These are phyloP conservation scores for Drosophila testacea DNA, from an alignment of 2,888 invertebrate species.

Conservation along the genomic window DNA sequence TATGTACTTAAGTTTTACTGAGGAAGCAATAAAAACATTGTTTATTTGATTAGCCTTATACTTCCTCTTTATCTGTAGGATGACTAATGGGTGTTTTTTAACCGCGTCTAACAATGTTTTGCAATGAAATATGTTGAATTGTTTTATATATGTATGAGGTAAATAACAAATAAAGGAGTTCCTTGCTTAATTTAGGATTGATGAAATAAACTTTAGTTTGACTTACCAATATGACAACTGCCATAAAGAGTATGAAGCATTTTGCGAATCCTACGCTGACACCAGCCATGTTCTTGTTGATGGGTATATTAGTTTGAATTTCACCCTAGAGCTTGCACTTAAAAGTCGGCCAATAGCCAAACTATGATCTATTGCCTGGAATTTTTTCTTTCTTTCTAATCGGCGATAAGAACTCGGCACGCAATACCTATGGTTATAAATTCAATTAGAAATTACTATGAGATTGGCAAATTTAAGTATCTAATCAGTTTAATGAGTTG, in stretches of 20 bases:
- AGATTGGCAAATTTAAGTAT: constrained; percentile 39
- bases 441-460: constrained; percentile 66
- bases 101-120: constrained; percentile 1
- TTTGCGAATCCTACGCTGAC: constrained; percentile 82
- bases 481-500: constrained; percentile 75
- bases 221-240: constrained; percentile 82
- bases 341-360: constrained; percentile 4
- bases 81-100: constrained; percentile 10
- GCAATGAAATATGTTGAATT: neutral
- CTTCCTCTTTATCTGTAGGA: constrained; percentile 7
- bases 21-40: constrained; percentile 10
- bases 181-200: neutral
- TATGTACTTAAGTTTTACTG: neutral
- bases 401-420: constrained; percentile 53
- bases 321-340: constrained; percentile 2
- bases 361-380: constrained; percentile 30
- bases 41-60: constrained; percentile 10
- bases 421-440: constrained; percentile 53
- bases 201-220: neutral
- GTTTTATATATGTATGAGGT: neutral
- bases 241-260: constrained; percentile 83
- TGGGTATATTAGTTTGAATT: constrained; percentile 1
- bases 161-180: neutral
- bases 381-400: neutral
- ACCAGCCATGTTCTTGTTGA: constrained; percentile 69